Conservation (phyloP, 2,797 vertebrate species). For the Dermochelys coriacea region DNA sequence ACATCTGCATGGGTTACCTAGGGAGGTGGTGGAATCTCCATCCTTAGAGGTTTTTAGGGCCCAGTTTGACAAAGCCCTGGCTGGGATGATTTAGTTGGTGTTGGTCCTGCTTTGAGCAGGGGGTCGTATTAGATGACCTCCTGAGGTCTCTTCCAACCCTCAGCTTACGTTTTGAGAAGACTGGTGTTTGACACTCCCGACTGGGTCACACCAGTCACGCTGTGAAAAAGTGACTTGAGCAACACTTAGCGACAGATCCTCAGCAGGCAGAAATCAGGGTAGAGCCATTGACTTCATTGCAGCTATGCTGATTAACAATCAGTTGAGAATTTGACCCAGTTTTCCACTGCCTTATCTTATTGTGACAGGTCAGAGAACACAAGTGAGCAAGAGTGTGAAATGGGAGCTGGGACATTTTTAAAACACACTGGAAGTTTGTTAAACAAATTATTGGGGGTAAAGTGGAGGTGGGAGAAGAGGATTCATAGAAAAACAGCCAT, state of each 20-base stretch:
- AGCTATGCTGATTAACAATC: neutral
- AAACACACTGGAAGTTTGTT: neutral
- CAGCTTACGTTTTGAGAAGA: neutral
- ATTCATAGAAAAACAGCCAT: neutral
- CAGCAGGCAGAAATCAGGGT: rapidly evolving
- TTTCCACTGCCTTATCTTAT: neutral
- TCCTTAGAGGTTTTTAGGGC: too few species aligned
- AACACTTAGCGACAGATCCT: neutral
- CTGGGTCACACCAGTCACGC: neutral
- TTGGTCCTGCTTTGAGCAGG: too few species aligned
- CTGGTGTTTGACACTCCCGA: neutral
- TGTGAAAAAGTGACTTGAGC: neutral
- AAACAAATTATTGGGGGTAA: neutral
- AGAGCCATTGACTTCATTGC: neutral
- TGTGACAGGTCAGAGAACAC: neutral
- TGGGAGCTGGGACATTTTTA: neutral
- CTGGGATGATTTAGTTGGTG: too few species aligned
- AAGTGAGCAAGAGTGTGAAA: neutral
- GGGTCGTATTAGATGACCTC: too few species aligned
- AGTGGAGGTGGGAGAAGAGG: neutral
- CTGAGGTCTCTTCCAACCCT: too few species aligned
- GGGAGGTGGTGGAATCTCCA: too few species aligned
- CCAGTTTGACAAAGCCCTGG: too few species aligned
- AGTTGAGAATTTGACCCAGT: neutral
- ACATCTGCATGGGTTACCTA: neutral